phyloP scores from a whole-genome alignment of 2,797 vertebrate genomes.

The Sebastes flavidus region DNA sequence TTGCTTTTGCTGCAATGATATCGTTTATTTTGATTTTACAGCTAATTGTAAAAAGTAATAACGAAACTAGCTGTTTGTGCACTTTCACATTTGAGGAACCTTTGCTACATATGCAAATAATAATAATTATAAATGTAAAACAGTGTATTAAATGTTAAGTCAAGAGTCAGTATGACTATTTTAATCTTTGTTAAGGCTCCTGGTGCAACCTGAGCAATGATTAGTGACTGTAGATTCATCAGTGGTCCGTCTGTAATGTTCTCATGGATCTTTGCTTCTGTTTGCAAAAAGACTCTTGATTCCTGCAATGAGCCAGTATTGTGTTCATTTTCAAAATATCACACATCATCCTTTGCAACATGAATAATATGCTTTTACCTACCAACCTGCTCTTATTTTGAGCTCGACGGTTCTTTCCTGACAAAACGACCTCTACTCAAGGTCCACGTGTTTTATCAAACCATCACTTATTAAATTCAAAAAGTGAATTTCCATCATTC shows the following conservation, averaged over 20 bases:
- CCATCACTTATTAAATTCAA: background rate
- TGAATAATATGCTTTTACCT: background rate
- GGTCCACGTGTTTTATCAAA: background rate
- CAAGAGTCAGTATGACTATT: background rate
- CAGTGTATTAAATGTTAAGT: background rate
- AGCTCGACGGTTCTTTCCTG: background rate
- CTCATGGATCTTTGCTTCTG: background rate
- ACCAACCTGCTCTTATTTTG: background rate
- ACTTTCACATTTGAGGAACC: background rate
- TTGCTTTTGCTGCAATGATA: background rate
- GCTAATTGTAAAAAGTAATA: background rate
- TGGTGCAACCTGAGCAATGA: background rate
- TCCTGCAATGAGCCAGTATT: background rate
- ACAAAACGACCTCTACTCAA: background rate
- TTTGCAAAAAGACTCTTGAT: background rate
- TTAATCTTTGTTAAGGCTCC: background rate
- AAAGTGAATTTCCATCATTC: background rate
- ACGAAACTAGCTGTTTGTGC: background rate
- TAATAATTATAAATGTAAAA: background rate
- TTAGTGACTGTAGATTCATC: background rate
- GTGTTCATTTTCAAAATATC: background rate
- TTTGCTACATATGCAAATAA: background rate
- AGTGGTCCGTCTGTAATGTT: background rate
- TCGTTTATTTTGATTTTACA: rapidly evolving
- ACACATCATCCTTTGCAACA: background rate